Evolutionary conservation across 2,797 vertebrate species (phyloP).

Genomic region (Tiaroga cobitis): DNA sequence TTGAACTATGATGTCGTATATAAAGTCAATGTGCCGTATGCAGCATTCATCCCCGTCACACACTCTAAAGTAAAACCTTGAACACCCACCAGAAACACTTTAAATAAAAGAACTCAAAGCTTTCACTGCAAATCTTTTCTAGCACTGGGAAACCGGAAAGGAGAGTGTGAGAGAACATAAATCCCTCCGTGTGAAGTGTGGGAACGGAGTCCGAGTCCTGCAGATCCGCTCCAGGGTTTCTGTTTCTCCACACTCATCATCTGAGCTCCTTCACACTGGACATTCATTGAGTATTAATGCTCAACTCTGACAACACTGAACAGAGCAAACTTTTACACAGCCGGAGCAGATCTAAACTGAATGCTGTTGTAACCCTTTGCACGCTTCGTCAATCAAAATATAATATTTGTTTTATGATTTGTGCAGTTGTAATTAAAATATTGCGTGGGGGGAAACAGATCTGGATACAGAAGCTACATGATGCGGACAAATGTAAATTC

Average conservation of each 20-base stretch:
- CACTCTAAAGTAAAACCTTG: neutral
- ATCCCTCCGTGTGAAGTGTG: slow-evolving; percentile 76
- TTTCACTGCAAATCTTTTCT: neutral
- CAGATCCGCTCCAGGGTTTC: slow-evolving; percentile 16
- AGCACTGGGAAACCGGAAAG: neutral
- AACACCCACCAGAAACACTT: neutral
- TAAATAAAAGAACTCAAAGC: neutral
- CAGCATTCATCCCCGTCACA: neutral
- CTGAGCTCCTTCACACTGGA: neutral
- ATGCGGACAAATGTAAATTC: neutral
- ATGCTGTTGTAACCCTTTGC: no score
- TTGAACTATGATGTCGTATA: neutral
- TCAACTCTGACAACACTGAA: neutral
- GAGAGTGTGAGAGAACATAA: slow-evolving; percentile 62
- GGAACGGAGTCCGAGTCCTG: slow-evolving; percentile 52
- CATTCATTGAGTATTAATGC: neutral
- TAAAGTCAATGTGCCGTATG: no score
- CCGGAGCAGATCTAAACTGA: neutral
- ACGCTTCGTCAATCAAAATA: neutral
- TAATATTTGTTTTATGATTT: no score
- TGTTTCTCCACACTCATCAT: neutral
- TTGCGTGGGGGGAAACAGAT: neutral
- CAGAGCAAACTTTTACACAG: neutral
- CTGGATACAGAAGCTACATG: neutral
- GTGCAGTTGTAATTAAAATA: neutral